phyloP scores from a whole-genome alignment of 2,888 invertebrate species.

The Napeogenes inachia region DNA sequence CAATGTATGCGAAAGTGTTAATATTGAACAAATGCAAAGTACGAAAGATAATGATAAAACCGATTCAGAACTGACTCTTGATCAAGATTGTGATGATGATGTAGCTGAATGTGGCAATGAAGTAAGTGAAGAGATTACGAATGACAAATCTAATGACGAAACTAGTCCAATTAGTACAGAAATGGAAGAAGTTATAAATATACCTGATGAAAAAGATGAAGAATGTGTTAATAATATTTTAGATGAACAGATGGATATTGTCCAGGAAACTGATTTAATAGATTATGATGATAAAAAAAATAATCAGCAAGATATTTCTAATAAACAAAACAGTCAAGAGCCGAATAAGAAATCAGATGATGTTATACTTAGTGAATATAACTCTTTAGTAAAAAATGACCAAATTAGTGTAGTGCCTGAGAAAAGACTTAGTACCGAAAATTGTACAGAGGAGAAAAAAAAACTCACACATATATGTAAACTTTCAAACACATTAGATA shows the following conservation, averaged over 20 bases:
- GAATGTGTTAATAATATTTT: slow-evolving; percentile 11
- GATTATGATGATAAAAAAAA: slow-evolving; percentile 6
- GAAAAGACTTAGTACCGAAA: slow-evolving; percentile 2
- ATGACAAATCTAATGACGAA: slow-evolving; percentile 7
- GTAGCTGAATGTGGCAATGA: slow-evolving; percentile 13
- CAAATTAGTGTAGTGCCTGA: background rate
- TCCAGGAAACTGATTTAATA: slow-evolving; percentile 6
- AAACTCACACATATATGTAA: slow-evolving; percentile 43
- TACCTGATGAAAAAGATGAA: slow-evolving; percentile 26
- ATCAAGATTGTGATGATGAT: slow-evolving; percentile 17
- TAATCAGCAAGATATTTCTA: background rate
- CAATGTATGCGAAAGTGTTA: slow-evolving; percentile 9
- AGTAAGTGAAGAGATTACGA: background rate
- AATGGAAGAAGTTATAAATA: slow-evolving; percentile 23
- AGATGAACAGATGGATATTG: slow-evolving; percentile 10
- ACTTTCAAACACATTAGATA: slow-evolving; percentile 60
- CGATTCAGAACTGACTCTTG: background rate
- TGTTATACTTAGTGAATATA: background rate
- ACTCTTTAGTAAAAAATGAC: background rate
- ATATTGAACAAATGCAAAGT: slow-evolving; percentile 11
- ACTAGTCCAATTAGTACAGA: slow-evolving; percentile 5
- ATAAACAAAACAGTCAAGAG: background rate
- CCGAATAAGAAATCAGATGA: background rate
- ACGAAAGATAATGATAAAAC: slow-evolving; percentile 13
- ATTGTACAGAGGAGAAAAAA: slow-evolving; percentile 22